Evolutionary conservation across 2,113 vertebrate genomes (phyloP).

Genomic region (Callithrix jacchus): DNA sequence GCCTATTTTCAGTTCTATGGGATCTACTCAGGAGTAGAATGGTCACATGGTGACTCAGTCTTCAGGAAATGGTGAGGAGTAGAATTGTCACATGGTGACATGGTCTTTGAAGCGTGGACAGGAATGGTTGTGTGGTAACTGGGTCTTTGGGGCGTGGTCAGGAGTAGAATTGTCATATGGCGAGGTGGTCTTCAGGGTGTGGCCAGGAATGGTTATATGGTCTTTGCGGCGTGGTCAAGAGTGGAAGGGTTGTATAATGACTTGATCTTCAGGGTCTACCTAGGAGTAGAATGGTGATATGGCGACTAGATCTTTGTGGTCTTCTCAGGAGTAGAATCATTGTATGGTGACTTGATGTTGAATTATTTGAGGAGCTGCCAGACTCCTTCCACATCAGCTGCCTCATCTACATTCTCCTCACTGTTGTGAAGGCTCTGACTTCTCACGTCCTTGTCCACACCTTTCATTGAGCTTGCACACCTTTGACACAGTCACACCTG

Average conservation of each 20-base stretch:
- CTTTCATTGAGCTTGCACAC: fast-evolving
- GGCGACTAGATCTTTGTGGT: no score
- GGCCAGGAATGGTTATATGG: not conserved
- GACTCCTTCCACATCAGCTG: not conserved
- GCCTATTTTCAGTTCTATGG: not conserved
- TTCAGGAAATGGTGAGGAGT: not conserved
- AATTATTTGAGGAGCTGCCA: no score
- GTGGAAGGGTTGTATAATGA: no score
- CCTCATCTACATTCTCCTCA: fast-evolving
- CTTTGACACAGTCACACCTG: no score
- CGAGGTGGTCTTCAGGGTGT: no score
- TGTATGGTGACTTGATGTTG: no score
- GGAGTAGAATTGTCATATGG: no score
- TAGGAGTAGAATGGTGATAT: not conserved
- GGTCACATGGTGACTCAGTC: not conserved
- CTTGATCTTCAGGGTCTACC: no score
- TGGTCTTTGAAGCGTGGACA: no score
- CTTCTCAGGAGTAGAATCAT: not conserved
- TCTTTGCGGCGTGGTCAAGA: not conserved
- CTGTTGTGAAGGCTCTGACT: fast-evolving
- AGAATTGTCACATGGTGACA: no score
- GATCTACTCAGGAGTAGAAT: not conserved
- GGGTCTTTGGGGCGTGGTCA: no score
- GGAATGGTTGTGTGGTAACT: no score
- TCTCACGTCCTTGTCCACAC: not conserved